Percentiles rank a stretch among this genome's conserved stretches.
Evolutionary conservation across 2,797 vertebrate genomes (phyloP).

Genomic region (Ara ararauna): DNA sequence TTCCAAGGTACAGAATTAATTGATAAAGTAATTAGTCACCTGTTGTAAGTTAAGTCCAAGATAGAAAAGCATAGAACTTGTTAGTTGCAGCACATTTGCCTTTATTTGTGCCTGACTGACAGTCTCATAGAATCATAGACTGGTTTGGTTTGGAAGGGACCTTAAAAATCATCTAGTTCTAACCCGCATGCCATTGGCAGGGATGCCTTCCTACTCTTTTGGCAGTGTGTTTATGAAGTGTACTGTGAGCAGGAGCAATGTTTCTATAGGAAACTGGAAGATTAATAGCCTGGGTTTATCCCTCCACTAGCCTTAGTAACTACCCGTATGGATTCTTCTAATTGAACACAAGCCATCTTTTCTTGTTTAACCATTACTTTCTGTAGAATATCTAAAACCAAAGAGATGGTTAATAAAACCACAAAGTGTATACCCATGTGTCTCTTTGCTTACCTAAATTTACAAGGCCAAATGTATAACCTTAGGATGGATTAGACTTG

Average conservation of each 20-base stretch:
- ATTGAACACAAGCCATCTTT: neutral
- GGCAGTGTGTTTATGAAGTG: neutral
- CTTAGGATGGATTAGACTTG: neutral
- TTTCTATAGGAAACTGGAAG: neutral
- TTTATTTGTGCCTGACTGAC: neutral
- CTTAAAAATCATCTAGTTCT: neutral
- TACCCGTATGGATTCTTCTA: neutral
- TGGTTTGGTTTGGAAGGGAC: neutral
- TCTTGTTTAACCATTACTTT: neutral
- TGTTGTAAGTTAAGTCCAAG: neutral
- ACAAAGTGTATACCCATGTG: neutral
- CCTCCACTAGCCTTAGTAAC: neutral
- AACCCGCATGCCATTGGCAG: neutral
- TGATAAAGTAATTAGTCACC: neutral
- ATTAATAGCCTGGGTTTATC: neutral
- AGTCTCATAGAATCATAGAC: neutral
- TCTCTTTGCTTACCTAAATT: neutral
- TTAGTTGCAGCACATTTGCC: neutral
- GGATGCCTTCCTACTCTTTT: neutral
- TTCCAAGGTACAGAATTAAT: conserved; percentile 86
- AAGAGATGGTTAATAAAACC: neutral
- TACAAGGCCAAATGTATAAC: neutral
- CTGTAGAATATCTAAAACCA: neutral
- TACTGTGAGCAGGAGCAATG: neutral
- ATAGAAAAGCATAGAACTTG: neutral